These are phyloP conservation scores for Malacoraja senta DNA, from an alignment of 2,797 vertebrate genomes.

Conservation along the genomic window DNA sequence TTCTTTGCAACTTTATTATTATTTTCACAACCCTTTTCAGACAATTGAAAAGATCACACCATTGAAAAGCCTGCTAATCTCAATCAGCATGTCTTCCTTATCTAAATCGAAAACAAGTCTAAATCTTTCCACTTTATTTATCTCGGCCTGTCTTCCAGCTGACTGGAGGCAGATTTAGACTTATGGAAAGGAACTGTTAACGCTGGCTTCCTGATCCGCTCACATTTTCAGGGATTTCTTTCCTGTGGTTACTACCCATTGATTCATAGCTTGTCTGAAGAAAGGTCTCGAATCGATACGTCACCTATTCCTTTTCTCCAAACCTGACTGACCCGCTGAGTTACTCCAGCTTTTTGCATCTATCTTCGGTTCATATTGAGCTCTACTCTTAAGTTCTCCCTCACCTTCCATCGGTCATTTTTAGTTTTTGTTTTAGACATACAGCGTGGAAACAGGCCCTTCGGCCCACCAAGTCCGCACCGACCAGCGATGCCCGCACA, in stretches of 20 bases:
- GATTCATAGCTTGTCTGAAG: not conserved
- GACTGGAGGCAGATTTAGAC: not conserved
- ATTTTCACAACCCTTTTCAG: not conserved
- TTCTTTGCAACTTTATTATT: not conserved
- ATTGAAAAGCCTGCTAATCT: not conserved
- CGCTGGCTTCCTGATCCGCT: not conserved
- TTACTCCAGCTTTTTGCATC: too few species aligned
- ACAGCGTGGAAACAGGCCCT: too few species aligned
- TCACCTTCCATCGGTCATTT: not conserved
- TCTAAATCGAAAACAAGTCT: not conserved
- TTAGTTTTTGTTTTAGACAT: too few species aligned
- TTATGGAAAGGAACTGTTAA: not conserved
- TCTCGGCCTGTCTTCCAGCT: not conserved
- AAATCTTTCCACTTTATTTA: not conserved
- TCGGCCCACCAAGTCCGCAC: too few species aligned
- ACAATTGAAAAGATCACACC: not conserved
- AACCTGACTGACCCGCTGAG: too few species aligned
- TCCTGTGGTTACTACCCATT: not conserved
- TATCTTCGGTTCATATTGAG: not conserved
- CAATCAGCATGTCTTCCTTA: not conserved
- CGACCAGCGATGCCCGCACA: too few species aligned
- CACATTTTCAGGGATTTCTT: not conserved
- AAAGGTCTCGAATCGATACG: too few species aligned
- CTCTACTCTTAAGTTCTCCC: not conserved
- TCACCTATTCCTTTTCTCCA: too few species aligned